Conservation (phyloP, 2,888 invertebrate species). For the Acleris sparsana region DNA sequence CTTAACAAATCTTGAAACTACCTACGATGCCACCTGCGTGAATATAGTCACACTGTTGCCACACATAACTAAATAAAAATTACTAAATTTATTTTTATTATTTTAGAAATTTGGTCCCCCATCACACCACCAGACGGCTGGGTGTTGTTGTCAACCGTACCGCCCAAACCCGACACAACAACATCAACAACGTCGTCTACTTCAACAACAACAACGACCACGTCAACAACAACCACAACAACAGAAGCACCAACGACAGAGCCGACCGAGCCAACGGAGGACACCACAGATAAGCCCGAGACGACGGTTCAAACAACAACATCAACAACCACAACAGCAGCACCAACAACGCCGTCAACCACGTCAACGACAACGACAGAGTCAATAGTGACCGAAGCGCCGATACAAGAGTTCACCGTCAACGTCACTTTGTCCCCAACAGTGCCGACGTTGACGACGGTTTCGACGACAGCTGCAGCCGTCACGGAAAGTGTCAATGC, state of each 20-base stretch:
- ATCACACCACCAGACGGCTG: slow-evolving; percentile 87
- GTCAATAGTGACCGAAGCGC: slow-evolving; percentile 38
- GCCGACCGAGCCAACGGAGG: slow-evolving; percentile 20
- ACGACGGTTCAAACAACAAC: slow-evolving; percentile 44
- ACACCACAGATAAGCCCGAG: slow-evolving; percentile 6
- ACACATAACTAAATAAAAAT: too few relatives aligned
- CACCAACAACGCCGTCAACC: slow-evolving; percentile 38
- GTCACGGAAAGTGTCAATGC: slow-evolving; percentile 26
- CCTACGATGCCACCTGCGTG: too few relatives aligned
- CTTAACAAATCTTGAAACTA: too few relatives aligned
- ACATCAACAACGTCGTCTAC: slow-evolving; percentile 44
- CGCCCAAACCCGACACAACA: slow-evolving; percentile 64
- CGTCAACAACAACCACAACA: slow-evolving; percentile 42
- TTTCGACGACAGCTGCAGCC: slow-evolving; percentile 21
- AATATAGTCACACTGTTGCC: too few relatives aligned
- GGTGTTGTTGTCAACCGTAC: slow-evolving; percentile 80
- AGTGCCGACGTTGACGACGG: slow-evolving; percentile 31
- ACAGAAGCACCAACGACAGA: slow-evolving; percentile 23
- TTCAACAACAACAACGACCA: slow-evolving; percentile 47
- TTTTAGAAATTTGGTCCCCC: slow-evolving; percentile 83
- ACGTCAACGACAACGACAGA: slow-evolving; percentile 19
- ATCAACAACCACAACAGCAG: slow-evolving; percentile 41
- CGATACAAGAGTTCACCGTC: slow-evolving; percentile 64
- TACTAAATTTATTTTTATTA: not conserved
- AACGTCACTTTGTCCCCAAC: slow-evolving; percentile 63